Conservation (phyloP, 2,888 invertebrate species). For the Coleophora deauratella region DNA sequence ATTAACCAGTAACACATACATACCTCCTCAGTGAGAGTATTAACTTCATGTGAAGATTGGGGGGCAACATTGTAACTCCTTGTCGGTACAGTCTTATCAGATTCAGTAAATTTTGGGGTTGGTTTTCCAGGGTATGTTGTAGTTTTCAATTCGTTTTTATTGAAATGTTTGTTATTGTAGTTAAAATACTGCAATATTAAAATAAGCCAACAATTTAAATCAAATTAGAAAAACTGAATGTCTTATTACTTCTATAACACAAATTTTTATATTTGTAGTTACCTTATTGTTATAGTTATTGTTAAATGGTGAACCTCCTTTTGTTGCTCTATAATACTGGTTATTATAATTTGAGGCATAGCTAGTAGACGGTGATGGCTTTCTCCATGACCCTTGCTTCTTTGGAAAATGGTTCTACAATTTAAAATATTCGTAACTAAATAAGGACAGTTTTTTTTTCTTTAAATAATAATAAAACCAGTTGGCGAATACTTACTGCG, state of each 20-base stretch:
- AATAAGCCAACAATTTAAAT: no score
- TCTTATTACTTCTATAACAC: no score
- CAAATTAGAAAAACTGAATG: no score
- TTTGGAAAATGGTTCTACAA: constrained; percentile 61
- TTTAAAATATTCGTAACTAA: no score
- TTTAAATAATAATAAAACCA: no score
- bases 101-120: constrained; percentile 9
- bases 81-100: constrained; percentile 7
- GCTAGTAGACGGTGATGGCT: constrained; percentile 38
- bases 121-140: constrained; percentile 8
- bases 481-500: constrained; percentile 41
- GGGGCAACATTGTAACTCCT: constrained; percentile 26
- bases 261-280: no score
- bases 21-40: constrained; percentile 34
- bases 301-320: constrained; percentile 37
- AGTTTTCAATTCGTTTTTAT: constrained; percentile 12
- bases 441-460: no score
- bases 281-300: constrained; percentile 45
- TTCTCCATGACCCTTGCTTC: constrained; percentile 62
- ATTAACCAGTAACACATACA: no score
- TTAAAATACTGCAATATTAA: constrained; percentile 6
- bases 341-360: constrained; percentile 47
- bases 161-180: constrained; percentile 13
- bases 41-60: constrained; percentile 25
- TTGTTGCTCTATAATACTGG: constrained; percentile 51